Evolutionary conservation across 2,113 vertebrate species (phyloP).

Genomic region (Callionymus lyra): DNA sequence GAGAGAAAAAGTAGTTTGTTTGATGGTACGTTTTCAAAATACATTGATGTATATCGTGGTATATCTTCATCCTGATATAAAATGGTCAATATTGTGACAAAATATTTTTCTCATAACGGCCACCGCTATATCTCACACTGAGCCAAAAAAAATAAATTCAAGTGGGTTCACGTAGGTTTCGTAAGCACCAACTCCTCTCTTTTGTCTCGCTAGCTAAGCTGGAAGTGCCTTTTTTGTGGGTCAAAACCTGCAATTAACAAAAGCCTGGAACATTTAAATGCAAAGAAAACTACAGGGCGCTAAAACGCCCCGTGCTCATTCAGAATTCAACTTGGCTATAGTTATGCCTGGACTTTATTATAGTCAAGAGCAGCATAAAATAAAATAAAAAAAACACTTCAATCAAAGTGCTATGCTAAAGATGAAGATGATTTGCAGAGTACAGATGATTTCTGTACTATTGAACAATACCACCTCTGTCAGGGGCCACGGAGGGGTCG

Average conservation of each 20-base stretch:
- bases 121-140: too few species aligned
- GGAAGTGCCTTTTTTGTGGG: constrained; percentile 44
- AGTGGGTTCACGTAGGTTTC: too few species aligned
- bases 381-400: constrained; percentile 1
- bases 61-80: too few species aligned
- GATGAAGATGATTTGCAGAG: constrained; percentile 22
- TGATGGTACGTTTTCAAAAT: too few species aligned
- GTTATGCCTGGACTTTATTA: neutral
- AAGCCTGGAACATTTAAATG: constrained; percentile 41
- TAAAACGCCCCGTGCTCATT: constrained; percentile 38
- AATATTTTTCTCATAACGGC: too few species aligned
- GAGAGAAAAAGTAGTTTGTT: too few species aligned
- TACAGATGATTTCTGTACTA: constrained; percentile 33
- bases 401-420: too few species aligned
- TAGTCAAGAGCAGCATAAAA: neutral
- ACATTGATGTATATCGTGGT: too few species aligned
- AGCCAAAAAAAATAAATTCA: too few species aligned
- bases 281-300: constrained; percentile 40
- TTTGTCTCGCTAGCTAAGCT: constrained; percentile 26
- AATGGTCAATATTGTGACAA: too few species aligned
- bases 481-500: constrained; percentile 22
- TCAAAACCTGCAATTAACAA: constrained; percentile 52
- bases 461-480: constrained; percentile 49
- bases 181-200: constrained; percentile 28
- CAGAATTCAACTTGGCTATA: constrained; percentile 25